These are phyloP conservation scores for Toxonevra muliebris DNA, from an alignment of 2,888 invertebrate species.

Conservation along the genomic window DNA sequence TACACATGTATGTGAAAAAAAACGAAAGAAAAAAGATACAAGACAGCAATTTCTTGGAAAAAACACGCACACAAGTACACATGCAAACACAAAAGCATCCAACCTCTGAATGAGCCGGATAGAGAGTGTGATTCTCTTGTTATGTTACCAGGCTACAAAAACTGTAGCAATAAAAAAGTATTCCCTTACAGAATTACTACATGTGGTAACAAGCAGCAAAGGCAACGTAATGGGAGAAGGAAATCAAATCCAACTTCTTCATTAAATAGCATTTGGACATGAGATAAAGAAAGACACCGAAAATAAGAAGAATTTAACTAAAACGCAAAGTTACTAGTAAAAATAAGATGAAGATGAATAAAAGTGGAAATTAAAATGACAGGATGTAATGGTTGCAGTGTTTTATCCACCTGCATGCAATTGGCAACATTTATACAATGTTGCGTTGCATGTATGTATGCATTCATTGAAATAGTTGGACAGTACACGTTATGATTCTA, in stretches of 20 bases:
- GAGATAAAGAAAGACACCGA: background rate
- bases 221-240: background rate
- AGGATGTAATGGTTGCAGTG: conserved; percentile 21
- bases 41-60: conserved; percentile 2
- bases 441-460: too few species aligned
- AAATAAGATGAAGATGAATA: conserved; percentile 1
- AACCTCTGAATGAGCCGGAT: background rate
- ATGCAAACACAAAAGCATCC: background rate
- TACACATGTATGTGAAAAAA: too few species aligned
- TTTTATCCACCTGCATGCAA: background rate
- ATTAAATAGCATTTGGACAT: background rate
- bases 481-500: too few species aligned
- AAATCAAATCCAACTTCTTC: background rate
- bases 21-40: background rate
- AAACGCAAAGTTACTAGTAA: too few species aligned
- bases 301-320: too few species aligned
- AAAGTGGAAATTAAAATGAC: conserved; percentile 30
- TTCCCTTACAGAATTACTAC: too few species aligned
- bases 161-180: too few species aligned
- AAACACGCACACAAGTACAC: background rate
- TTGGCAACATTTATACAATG: too few species aligned
- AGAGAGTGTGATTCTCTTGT: background rate
- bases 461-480: too few species aligned
- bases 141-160: too few species aligned
- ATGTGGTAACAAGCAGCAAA: too few species aligned